Base-by-base conservation (phyloP, 1,140 invertebrate species). In the Dreissena polymorpha region DNA sequence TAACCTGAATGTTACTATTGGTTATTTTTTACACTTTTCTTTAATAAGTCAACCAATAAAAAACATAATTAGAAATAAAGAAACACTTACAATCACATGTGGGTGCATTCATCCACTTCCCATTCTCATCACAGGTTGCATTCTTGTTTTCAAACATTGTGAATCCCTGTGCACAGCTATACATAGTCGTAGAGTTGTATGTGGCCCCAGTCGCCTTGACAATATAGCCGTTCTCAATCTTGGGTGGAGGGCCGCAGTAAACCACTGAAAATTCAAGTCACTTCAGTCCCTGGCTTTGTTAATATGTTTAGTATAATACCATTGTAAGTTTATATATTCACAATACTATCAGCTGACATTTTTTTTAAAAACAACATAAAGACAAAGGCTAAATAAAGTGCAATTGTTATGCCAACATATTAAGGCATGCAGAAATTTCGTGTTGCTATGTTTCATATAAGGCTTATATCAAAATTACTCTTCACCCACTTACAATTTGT, bases 151-250 rank as follows among this genome's bases (percentile, higher is more conserved):
- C 3, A 6, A 6, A 21, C 18, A 51, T 65, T 7, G 0, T 51
- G 49, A 80, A 80, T 0, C 78, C 78, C 25, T n/a, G 21, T 57
- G 70, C 49, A 57, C 78, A 80, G 16, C n/a, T 39, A 27, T 80
- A 80, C 13, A 29, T 80, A 49, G 69, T 55, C 18, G 39, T 68
- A 60, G 49, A 53, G 2, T 27, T 18, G 51, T 80, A 80, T 23
- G 18, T 70, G 25, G 51, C 68, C 21, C 57, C 69, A 50, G 68
- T 80, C n/a, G 69, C 50, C 16, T 21, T 23, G 25, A 71, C 57
- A 50, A 80, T 18, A 16, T 23, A 50, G 27, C 78, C 78, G 72
- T 80, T 72, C 10, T 71, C 14, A 50, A 80, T 72, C 23, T 65
- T 72, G 6, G 18, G 3, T 21, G 78, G 78, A 12, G 57, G 49